These are phyloP conservation scores for Samia ricini DNA, from an alignment of 1,140 invertebrate genomes.

Conservation along the genomic window DNA sequence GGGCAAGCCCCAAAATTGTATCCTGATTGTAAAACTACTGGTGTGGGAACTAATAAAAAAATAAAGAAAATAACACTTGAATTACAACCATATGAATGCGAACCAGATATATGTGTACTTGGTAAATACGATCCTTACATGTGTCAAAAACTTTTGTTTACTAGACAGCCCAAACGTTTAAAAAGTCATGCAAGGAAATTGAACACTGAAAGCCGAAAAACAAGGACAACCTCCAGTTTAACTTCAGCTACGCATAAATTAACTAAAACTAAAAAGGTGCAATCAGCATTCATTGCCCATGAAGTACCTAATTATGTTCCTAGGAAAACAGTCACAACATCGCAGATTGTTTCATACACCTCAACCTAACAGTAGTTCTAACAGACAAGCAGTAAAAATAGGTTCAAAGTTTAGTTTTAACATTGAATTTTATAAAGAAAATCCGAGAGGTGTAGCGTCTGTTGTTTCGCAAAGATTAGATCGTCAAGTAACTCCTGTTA, in stretches of 20 bases:
- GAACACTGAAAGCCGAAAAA: not conserved
- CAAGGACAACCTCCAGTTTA: conserved; percentile 2
- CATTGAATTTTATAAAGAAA: conserved; percentile 34
- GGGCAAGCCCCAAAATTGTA: not conserved
- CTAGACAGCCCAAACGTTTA: conserved; percentile 2
- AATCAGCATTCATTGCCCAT: not conserved
- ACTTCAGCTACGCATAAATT: not conserved
- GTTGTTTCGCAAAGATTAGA: conserved; percentile 8
- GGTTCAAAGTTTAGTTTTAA: conserved; percentile 37
- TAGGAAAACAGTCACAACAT: not conserved
- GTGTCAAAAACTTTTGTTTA: conserved; percentile 14
- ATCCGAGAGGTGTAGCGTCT: not conserved
- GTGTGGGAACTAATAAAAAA: not conserved
- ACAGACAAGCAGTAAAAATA: conserved; percentile 22
- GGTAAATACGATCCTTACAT: conserved; percentile 21
- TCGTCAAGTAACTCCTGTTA: conserved; percentile 15
- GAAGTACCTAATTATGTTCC: not conserved
- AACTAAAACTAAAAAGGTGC: conserved; percentile 4
- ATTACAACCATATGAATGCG: conserved; percentile 22
- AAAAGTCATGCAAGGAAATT: not conserved
- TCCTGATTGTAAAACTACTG: not conserved
- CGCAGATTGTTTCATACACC: not conserved
- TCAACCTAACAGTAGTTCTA: not conserved
- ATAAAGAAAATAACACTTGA: not conserved
- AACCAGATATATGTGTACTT: conserved; percentile 19